phyloP scores from a whole-genome alignment of 1,140 invertebrate genomes.

The Tribolium castaneum region DNA sequence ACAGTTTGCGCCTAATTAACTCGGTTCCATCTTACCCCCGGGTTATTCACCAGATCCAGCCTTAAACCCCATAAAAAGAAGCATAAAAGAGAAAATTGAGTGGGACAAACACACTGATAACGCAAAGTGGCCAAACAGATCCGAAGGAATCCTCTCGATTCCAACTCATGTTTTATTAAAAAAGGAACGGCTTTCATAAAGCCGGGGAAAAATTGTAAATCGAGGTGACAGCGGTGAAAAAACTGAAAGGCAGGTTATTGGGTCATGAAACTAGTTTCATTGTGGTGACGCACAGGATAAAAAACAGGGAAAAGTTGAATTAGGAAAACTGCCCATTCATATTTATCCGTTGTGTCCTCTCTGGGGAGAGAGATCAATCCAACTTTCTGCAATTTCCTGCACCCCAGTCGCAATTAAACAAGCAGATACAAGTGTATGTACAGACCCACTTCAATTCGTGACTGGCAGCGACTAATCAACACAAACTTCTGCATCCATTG shows the following conservation, averaged over 20 bases:
- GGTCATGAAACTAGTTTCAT: not conserved
- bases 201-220: not conserved
- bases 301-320: not conserved
- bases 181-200: not conserved
- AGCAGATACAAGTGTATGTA: not conserved
- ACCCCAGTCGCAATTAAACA: not conserved
- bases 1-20: not conserved
- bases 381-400: not conserved
- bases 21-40: not conserved
- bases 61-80: not conserved
- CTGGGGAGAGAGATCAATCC: too few relatives aligned
- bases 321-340: not conserved
- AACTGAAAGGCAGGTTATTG: not conserved
- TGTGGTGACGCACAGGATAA: not conserved
- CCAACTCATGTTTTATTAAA: conserved; percentile 3
- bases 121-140: not conserved
- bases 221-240: not conserved
- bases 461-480: not conserved
- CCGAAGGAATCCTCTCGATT: not conserved
- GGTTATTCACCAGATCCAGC: not conserved
- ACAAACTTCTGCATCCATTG: not conserved
- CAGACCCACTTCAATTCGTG: not conserved
- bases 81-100: not conserved
- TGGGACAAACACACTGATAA: not conserved
- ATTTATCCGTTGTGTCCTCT: too few relatives aligned